A percentile compares a stretch with the other conserved stretches of the same genome.
phyloP scores from a whole-genome alignment of 2,888 invertebrate genomes.

The Drosophila tanythrix region DNA sequence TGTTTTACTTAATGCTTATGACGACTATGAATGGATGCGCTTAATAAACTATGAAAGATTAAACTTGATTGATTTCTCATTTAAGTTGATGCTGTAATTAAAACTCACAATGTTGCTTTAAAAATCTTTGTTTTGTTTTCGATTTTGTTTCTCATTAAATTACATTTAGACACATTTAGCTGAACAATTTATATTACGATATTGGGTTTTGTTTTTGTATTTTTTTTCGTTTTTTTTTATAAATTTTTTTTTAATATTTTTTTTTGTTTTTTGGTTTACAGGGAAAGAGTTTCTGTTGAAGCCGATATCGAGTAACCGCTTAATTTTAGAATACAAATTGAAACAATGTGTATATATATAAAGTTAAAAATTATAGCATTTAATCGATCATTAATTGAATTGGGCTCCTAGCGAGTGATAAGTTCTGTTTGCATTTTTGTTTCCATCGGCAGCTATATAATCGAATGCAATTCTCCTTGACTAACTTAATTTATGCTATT shows the following conservation, averaged over 20 bases:
- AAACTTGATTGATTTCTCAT: constrained; percentile 59
- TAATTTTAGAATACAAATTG: constrained; percentile 55
- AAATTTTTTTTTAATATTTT: background rate
- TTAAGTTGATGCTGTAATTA: constrained; percentile 69
- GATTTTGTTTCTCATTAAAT: constrained; percentile 58
- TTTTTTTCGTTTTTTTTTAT: constrained; percentile 4
- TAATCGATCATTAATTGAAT: constrained; percentile 54
- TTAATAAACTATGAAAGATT: constrained; percentile 80
- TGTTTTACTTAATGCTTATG: constrained; percentile 74
- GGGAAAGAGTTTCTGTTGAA: constrained; percentile 53
- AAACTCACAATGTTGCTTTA: constrained; percentile 74
- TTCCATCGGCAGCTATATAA: constrained; percentile 53
- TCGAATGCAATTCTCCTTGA: constrained; percentile 70
- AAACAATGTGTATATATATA: constrained; percentile 55
- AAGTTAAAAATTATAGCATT: constrained; percentile 51
- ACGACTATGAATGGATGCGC: constrained; percentile 78
- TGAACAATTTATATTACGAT: constrained; percentile 72
- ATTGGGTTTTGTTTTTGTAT: constrained; percentile 29
- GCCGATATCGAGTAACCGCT: constrained; percentile 59
- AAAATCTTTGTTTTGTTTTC: constrained; percentile 70
- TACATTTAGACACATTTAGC: constrained; percentile 79
- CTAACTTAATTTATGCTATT: constrained; percentile 80
- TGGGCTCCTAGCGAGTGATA: constrained; percentile 67
- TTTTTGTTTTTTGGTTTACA: constrained; percentile 26
- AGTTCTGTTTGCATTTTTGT: constrained; percentile 58